A percentile compares a stretch with the other conserved stretches of the same genome.
Evolutionary conservation across 2,113 vertebrate species (phyloP).

Genomic region (Tichodroma muraria): DNA sequence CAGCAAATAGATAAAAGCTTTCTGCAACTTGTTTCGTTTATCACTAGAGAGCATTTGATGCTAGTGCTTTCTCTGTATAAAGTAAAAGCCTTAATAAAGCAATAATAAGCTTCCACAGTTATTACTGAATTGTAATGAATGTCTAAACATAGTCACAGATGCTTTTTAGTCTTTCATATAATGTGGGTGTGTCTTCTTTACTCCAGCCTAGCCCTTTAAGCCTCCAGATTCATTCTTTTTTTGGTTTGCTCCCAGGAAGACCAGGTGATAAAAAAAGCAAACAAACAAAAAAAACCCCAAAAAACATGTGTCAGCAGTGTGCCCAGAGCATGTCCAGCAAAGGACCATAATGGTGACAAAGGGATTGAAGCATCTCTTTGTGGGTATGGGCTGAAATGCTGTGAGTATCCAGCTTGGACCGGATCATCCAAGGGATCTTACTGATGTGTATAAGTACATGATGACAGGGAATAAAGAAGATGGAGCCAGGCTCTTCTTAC

Average conservation of each 20-base stretch:
- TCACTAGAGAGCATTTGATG: conserved; percentile 52
- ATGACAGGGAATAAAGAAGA: not conserved
- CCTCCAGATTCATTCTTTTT: not conserved
- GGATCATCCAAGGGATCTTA: not conserved
- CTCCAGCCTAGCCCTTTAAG: not conserved
- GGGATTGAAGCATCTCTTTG: not conserved
- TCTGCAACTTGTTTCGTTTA: conserved; percentile 51
- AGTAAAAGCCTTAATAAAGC: conserved; percentile 53
- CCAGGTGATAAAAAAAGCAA: not conserved
- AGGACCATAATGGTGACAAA: not conserved
- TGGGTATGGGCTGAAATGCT: not conserved
- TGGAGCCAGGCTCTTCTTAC: not conserved
- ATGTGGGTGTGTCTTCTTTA: conserved; percentile 13
- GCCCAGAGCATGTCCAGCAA: not conserved
- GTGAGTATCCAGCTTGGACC: not conserved
- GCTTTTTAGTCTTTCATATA: conserved; percentile 21
- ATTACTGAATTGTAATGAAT: conserved; percentile 35
- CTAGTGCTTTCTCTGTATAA: conserved; percentile 27
- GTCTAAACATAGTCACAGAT: conserved; percentile 27
- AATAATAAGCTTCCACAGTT: conserved; percentile 3
- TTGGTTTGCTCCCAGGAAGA: conserved; percentile 25
- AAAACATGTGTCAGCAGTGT: not conserved
- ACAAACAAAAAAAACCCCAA: not conserved
- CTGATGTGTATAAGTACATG: not conserved
- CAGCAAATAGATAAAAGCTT: conserved; percentile 49